A percentile compares a stretch with the other conserved stretches of the same genome.
Conservation (phyloP, 2,113 vertebrate species). For the Struthidea cinerea region DNA sequence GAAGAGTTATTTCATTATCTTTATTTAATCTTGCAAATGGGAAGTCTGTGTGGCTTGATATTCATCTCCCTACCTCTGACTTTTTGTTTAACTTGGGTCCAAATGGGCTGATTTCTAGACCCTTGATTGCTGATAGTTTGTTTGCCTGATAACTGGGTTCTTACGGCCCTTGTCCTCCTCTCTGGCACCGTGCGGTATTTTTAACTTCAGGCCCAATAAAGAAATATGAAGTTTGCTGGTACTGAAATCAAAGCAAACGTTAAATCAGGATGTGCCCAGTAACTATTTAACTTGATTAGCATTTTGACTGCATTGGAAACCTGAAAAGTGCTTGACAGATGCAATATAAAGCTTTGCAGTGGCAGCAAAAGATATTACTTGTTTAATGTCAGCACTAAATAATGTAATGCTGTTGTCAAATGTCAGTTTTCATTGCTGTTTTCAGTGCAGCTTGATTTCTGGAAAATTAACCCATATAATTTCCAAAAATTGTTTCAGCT, state of each 20-base stretch:
- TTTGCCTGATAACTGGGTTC: neutral
- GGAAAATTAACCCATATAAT: conserved; percentile 20
- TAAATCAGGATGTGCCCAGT: neutral
- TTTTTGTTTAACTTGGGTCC: neutral
- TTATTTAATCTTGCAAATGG: neutral
- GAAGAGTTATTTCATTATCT: neutral
- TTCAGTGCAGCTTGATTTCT: conserved; percentile 5
- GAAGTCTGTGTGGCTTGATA: neutral
- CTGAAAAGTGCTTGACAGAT: neutral
- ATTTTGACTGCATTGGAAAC: conserved; percentile 10
- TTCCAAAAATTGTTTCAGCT: neutral
- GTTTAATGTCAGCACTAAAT: conserved; percentile 55
- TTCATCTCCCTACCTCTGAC: neutral
- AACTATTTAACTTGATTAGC: conserved; percentile 29
- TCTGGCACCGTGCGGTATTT: neutral
- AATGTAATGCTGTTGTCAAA: conserved; percentile 41
- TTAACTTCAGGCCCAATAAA: neutral
- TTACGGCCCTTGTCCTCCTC: neutral
- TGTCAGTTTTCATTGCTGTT: conserved; percentile 50
- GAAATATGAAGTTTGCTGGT: neutral
- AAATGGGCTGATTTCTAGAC: neutral
- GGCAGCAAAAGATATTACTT: conserved; percentile 30
- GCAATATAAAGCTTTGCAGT: neutral
- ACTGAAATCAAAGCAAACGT: neutral
- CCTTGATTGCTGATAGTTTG: neutral